These are phyloP conservation scores for Stenurella melanura DNA, from an alignment of 2,888 invertebrate genomes.

Conservation along the genomic window DNA sequence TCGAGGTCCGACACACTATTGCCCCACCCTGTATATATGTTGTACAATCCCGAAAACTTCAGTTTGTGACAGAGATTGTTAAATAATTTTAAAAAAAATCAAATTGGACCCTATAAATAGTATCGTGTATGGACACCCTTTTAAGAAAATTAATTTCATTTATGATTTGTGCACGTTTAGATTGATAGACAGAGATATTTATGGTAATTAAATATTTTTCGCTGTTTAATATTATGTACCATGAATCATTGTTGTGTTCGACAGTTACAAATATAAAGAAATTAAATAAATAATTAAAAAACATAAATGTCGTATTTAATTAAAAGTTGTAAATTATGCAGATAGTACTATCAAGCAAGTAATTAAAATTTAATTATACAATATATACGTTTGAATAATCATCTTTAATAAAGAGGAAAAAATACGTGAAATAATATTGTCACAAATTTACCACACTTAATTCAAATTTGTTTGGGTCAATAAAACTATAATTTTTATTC, in stretches of 20 bases:
- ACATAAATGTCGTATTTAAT: not conserved
- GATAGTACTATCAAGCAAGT: not conserved
- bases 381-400: not conserved
- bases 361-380: not conserved
- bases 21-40: too few relatives aligned
- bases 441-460: not conserved
- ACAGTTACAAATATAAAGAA: not conserved
- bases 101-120: too few relatives aligned
- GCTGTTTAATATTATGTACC: not conserved
- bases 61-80: too few relatives aligned
- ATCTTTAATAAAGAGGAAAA: not conserved
- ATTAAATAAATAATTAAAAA: not conserved
- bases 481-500: not conserved
- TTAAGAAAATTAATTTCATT: too few relatives aligned
- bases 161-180: too few relatives aligned
- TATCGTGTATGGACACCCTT: too few relatives aligned
- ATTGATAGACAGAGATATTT: too few relatives aligned
- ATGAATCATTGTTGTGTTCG: not conserved
- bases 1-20: too few relatives aligned
- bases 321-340: constrained; percentile 7
- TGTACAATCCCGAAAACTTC: too few relatives aligned
- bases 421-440: not conserved
- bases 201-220: too few relatives aligned
- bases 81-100: too few relatives aligned
- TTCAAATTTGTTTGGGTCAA: not conserved